Evolutionary conservation across 1,140 invertebrate species (phyloP).

Genomic region (Ditylenchus dipsaci): DNA sequence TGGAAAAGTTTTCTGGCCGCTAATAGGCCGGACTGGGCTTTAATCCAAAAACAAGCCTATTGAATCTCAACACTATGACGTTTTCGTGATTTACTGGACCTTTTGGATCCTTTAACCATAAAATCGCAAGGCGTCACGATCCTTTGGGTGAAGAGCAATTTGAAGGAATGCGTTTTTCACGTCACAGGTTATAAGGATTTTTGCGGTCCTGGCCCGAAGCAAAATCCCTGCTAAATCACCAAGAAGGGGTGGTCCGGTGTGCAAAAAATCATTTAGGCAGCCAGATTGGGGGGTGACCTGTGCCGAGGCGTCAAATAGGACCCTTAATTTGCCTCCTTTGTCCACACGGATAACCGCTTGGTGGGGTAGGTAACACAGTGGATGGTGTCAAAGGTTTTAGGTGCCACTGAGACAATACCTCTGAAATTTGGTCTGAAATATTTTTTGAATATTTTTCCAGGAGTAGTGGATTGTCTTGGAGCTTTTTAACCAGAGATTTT

Average conservation of each 20-base stretch:
- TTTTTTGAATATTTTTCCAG: slow-evolving; percentile 5
- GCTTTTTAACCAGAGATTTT: not conserved
- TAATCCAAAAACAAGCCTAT: slow-evolving; percentile 11
- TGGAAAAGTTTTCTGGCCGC: no score
- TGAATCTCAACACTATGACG: slow-evolving; percentile 12
- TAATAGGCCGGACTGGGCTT: slow-evolving; percentile 13
- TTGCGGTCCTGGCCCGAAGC: not conserved
- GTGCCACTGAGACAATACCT: slow-evolving; percentile 4
- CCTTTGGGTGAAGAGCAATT: not conserved
- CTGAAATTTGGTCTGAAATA: not conserved
- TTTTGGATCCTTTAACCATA: slow-evolving; percentile 14
- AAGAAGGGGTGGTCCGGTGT: not conserved
- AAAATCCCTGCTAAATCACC: not conserved
- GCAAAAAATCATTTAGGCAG: slow-evolving; percentile 7
- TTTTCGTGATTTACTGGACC: not conserved
- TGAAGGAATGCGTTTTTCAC: slow-evolving; percentile 20
- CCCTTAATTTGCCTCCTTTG: slow-evolving; percentile 1
- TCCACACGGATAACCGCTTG: slow-evolving; percentile 3
- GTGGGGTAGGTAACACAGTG: not conserved
- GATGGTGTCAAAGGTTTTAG: no score
- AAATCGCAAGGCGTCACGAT: slow-evolving; percentile 8
- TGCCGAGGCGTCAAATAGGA: slow-evolving; percentile 5
- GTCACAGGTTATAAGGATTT: not conserved
- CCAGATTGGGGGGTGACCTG: not conserved
- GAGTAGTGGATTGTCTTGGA: not conserved